Conservation (phyloP, 2,113 vertebrate species). For the Vireo altiloquus region DNA sequence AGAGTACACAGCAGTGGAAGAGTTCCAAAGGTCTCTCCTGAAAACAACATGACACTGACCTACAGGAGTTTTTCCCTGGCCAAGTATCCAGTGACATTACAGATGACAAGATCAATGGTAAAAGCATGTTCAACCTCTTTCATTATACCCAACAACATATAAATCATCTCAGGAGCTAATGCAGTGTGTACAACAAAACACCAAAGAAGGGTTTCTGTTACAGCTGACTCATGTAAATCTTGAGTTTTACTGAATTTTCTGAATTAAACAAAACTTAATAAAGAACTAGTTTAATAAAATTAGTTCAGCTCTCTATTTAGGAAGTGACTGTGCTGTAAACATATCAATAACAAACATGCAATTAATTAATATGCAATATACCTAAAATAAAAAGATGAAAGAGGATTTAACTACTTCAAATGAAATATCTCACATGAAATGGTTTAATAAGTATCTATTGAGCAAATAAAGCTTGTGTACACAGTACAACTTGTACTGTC, state of each 20-base stretch:
- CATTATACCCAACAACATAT: background rate
- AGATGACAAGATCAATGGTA: background rate
- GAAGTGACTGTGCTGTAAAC: background rate
- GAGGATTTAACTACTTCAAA: background rate
- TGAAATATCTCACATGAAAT: background rate
- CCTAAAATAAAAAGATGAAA: background rate
- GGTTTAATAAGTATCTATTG: background rate
- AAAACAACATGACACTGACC: background rate
- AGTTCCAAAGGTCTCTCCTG: background rate
- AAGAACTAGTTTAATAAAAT: background rate
- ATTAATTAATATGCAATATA: background rate
- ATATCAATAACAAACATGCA: background rate
- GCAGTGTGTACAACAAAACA: background rate
- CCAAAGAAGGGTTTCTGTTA: background rate
- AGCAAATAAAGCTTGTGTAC: constrained; percentile 12
- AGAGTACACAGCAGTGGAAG: background rate
- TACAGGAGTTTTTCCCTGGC: background rate
- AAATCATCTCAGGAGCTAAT: background rate
- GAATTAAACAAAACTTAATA: background rate
- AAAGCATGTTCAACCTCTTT: background rate
- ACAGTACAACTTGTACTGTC: background rate
- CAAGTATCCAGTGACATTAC: background rate
- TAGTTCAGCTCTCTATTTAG: background rate
- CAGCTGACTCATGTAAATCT: background rate
- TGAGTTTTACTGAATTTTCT: background rate